Evolutionary conservation across 2,797 vertebrate genomes (phyloP).

Genomic region (Graptemys geographica): DNA sequence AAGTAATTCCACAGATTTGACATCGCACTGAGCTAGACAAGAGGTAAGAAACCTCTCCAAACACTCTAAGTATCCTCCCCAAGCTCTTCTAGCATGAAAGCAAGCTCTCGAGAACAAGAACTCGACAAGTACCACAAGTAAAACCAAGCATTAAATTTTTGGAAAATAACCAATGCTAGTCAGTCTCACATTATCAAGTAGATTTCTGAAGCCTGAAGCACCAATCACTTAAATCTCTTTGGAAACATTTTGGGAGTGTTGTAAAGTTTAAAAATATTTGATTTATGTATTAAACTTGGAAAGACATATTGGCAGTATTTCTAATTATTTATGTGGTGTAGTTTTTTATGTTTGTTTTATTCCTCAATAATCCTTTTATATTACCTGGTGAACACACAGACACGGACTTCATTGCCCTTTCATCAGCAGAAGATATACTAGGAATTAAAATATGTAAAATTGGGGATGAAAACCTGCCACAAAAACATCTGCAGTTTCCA

Average conservation of each 20-base stretch:
- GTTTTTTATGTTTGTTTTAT: background rate
- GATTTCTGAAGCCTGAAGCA: background rate
- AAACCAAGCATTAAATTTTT: background rate
- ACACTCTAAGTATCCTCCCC: background rate
- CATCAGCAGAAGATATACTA: background rate
- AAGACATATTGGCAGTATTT: background rate
- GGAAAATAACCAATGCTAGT: background rate
- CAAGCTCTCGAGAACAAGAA: background rate
- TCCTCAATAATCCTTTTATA: background rate
- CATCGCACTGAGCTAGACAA: accelerated
- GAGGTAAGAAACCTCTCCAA: background rate
- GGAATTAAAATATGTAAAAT: background rate
- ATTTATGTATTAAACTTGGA: background rate
- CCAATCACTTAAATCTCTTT: background rate
- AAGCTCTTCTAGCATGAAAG: background rate
- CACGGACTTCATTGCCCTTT: background rate
- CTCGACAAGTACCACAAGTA: background rate
- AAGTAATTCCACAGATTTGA: background rate
- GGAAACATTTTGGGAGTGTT: background rate
- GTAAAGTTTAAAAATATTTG: background rate
- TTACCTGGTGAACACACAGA: background rate
- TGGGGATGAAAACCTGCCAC: background rate
- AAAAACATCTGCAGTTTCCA: background rate
- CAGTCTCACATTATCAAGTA: background rate
- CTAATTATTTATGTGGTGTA: background rate